Conservation (phyloP, 2,113 vertebrate species). For the Rhineura floridana region DNA sequence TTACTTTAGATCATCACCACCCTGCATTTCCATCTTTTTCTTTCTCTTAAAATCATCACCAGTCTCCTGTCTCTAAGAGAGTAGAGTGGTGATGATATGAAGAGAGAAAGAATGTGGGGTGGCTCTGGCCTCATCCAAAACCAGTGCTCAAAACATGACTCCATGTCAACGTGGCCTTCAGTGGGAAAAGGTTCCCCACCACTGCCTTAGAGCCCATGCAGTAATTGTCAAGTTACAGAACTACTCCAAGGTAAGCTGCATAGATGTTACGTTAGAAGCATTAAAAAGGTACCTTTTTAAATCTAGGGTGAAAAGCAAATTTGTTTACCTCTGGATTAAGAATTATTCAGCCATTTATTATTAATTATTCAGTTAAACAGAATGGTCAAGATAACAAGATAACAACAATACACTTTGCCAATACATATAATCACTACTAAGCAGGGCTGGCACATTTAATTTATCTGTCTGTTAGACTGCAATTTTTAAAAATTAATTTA, state of each 20-base stretch:
- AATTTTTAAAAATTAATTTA: background rate
- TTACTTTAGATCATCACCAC: no score
- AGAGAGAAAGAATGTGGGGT: no score
- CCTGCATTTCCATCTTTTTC: no score
- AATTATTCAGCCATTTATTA: background rate
- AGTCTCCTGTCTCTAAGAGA: no score
- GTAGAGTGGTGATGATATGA: no score
- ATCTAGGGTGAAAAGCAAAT: background rate
- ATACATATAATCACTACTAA: constrained; percentile 37
- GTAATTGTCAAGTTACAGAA: background rate
- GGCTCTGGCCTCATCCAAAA: no score
- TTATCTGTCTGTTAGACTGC: background rate
- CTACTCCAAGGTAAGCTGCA: background rate
- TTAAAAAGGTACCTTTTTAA: background rate
- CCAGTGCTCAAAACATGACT: no score
- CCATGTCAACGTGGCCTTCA: no score
- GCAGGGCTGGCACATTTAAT: background rate
- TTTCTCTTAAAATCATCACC: no score
- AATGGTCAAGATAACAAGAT: background rate
- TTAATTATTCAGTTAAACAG: background rate
- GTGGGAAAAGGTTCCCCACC: no score
- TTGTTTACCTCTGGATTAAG: background rate
- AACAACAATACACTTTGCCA: background rate
- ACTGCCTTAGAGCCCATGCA: background rate
- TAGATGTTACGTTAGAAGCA: background rate